Percentiles rank a stretch among this genome's conserved stretches.
Evolutionary conservation across 2,888 invertebrate genomes (phyloP).

Genomic region (Archips xylosteana): DNA sequence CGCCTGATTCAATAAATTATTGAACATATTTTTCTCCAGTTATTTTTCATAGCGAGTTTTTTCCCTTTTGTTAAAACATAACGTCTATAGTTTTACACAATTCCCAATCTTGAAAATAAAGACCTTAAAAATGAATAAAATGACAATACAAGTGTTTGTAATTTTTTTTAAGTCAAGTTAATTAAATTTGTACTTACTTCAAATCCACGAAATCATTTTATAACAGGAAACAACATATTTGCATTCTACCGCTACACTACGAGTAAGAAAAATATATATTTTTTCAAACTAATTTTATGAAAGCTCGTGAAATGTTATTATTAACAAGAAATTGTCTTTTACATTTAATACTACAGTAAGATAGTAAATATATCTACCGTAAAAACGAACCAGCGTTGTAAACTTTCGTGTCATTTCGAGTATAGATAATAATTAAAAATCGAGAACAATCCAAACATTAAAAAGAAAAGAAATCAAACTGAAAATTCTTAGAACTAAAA

Average conservation of each 20-base stretch:
- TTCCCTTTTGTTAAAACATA: no score
- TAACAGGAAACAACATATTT: slow-evolving; percentile 59
- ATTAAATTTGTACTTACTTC: slow-evolving; percentile 44
- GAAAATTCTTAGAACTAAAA: slow-evolving; percentile 63
- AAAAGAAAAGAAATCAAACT: slow-evolving; percentile 50
- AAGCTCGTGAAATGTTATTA: slow-evolving; percentile 80
- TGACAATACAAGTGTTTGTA: not conserved
- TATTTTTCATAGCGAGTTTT: no score
- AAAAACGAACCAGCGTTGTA: slow-evolving; percentile 62
- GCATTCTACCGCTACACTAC: slow-evolving; percentile 70
- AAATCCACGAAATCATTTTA: slow-evolving; percentile 47
- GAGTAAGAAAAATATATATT: slow-evolving; percentile 83
- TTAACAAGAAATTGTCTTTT: slow-evolving; percentile 83
- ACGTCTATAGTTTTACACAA: no score
- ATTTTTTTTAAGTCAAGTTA: no score
- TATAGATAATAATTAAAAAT: slow-evolving; percentile 44
- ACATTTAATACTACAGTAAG: slow-evolving; percentile 67
- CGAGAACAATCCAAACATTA: slow-evolving; percentile 64
- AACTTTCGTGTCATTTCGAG: slow-evolving; percentile 34
- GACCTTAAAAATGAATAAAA: not conserved
- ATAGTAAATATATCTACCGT: slow-evolving; percentile 55
- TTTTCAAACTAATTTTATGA: slow-evolving; percentile 74
- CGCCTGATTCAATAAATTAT: no score
- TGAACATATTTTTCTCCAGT: no score
- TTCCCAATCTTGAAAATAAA: no score